Base-by-base conservation (phyloP, 1,140 invertebrate genomes). In the Megalopta genalis region DNA sequence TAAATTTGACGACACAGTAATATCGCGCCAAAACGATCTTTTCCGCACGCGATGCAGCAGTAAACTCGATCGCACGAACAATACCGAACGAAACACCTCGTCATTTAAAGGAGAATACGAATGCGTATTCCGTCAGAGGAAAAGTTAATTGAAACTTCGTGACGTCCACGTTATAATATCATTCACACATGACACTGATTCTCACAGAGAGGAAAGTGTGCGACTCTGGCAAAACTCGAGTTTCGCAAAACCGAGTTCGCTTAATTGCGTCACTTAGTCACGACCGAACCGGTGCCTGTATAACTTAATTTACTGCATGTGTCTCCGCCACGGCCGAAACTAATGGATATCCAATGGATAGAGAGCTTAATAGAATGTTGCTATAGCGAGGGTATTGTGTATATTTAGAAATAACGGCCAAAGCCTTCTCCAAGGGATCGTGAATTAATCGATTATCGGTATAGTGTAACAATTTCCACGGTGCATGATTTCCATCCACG, bases 381-480 rank as follows among this genome's bases (percentile, higher is more conserved):
- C 27, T 8, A 21, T 4, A 23, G 39, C 18, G 27, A 62, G 10
- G 46, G 57, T 52, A 59, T 46, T 46, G 49, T 21, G 49, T 76
- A 76, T 85, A 81, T 85, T 85, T 81, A 77, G 64, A 85, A 52
- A 37, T 67, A 85, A 84, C 60, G n/a, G 39, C 4, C 32, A 54
- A 83, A 83, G 78, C 46, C 7, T 59, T 64, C n/a, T 66, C 49
- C 66, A 54, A 27, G 57, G 49, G 59, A 57, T 76, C 25, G 65
- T 32, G 42, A 52, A 74, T 80, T 70, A 84, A 85, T 85, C 82
- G 72, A 84, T 85, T 74, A 69, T 81, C 68, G 68, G 74, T 80
- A 73, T 14, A 81, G 57, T 49, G 57, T 84, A 27, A 80, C 80
- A 75, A 83, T 77, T 59, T 76, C 39, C 46, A 80, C 57, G 77